Conservation (phyloP, 2,797 vertebrate genomes). For the Sebastes hubbsi region DNA sequence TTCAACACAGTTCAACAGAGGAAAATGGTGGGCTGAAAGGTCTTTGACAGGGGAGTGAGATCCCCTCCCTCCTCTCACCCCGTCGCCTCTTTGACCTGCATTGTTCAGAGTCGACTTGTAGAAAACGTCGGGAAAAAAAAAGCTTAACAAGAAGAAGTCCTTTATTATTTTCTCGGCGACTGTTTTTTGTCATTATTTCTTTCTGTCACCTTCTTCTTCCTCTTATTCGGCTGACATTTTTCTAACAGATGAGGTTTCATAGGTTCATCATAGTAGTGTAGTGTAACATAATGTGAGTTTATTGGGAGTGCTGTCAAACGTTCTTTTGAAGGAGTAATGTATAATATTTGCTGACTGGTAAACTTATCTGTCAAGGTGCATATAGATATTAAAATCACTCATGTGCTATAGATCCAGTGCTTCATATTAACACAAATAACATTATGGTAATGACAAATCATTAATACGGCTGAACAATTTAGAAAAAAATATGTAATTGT, state of each 20-base stretch:
- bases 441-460: background rate
- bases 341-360: background rate
- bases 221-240: background rate
- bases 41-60: background rate
- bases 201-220: background rate
- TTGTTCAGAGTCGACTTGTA: background rate
- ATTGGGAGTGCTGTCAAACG: background rate
- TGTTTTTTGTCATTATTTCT: background rate
- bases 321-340: background rate
- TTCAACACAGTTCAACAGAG: slow-evolving; percentile 15
- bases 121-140: background rate
- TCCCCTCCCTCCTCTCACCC: background rate
- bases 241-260: background rate
- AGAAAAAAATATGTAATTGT: too few species aligned
- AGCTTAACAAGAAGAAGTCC: background rate
- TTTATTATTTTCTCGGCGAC: too few species aligned
- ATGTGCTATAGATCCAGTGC: background rate
- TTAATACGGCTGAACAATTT: background rate
- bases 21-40: slow-evolving; percentile 4
- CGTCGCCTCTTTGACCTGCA: background rate
- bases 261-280: background rate
- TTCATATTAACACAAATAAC: background rate
- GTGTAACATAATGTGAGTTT: background rate
- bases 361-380: background rate
- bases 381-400: background rate